phyloP scores from a whole-genome alignment of 2,797 vertebrate genomes.

The Phrynocephalus forsythii region DNA sequence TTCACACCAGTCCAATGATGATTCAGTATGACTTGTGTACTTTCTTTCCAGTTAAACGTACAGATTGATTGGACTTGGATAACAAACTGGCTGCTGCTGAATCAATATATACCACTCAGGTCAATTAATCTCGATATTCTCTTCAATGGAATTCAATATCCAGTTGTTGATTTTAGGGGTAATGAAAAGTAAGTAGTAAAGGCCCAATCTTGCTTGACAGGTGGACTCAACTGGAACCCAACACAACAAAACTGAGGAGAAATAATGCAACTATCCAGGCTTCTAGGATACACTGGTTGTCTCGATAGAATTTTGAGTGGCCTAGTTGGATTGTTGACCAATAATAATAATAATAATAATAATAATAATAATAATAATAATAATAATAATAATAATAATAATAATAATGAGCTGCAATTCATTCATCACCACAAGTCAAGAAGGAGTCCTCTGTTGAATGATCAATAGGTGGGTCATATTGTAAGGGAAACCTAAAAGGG shows the following conservation, averaged over 20 bases:
- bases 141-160: slow-evolving; percentile 71
- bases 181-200: slow-evolving; percentile 70
- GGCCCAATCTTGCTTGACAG: slow-evolving; percentile 15
- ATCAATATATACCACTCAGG: slow-evolving; percentile 74
- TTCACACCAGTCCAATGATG: rapidly evolving
- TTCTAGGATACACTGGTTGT: neutral
- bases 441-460: too few relatives aligned
- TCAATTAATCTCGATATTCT: slow-evolving; percentile 76
- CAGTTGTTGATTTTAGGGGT: slow-evolving; percentile 74
- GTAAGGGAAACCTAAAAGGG: too few relatives aligned
- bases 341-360: too few relatives aligned
- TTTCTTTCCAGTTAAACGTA: slow-evolving; percentile 53
- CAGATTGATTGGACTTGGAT: slow-evolving; percentile 66
- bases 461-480: too few relatives aligned
- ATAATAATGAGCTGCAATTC: too few relatives aligned
- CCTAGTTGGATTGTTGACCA: too few relatives aligned
- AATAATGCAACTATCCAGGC: neutral
- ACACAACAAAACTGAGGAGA: neutral
- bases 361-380: too few relatives aligned
- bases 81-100: slow-evolving; percentile 60
- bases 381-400: too few relatives aligned
- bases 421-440: too few relatives aligned
- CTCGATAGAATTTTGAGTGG: neutral
- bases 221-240: slow-evolving; percentile 14
- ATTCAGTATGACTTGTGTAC: slow-evolving; percentile 30